Conservation (phyloP, 1,140 invertebrate species). For the Chelonus insularis region DNA sequence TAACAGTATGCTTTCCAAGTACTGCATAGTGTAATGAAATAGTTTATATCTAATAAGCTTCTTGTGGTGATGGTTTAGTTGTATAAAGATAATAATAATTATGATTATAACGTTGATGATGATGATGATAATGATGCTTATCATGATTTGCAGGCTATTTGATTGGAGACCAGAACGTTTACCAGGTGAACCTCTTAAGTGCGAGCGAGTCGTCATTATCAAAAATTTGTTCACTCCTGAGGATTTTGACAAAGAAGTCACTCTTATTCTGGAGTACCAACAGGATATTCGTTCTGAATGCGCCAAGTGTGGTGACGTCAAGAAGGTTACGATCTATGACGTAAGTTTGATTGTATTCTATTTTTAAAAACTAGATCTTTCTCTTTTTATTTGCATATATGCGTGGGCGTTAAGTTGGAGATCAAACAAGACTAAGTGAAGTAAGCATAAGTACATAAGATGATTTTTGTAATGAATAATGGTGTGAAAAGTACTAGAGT, state of each 20-base stretch:
- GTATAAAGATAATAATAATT: background rate
- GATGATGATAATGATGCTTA: background rate
- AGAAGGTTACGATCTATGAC: slow-evolving; percentile 92
- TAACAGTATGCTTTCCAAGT: slow-evolving; percentile 22
- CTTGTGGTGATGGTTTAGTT: background rate
- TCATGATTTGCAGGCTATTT: slow-evolving; percentile 71
- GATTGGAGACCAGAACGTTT: slow-evolving; percentile 95
- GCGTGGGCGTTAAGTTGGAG: too few species aligned
- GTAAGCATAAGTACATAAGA: too few species aligned
- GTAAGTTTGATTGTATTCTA: slow-evolving; percentile 64
- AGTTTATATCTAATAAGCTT: background rate
- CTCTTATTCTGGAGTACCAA: slow-evolving; percentile 87
- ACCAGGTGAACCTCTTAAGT: slow-evolving; percentile 78
- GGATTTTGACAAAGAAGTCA: slow-evolving; percentile 88
- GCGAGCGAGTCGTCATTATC: slow-evolving; percentile 90
- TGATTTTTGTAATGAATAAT: too few species aligned
- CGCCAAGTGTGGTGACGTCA: slow-evolving; percentile 88
- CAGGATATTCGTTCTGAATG: slow-evolving; percentile 89
- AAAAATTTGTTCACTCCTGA: slow-evolving; percentile 92
- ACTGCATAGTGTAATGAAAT: slow-evolving; percentile 6
- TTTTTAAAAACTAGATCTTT: background rate
- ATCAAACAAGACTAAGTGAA: too few species aligned
- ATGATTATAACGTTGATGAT: slow-evolving; percentile 18
- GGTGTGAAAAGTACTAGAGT: too few species aligned
- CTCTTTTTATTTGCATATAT: background rate